Percentiles rank a stretch among this genome's conserved stretches.
Conservation (phyloP, 1,140 invertebrate species). For the Listronotus oregonensis region DNA sequence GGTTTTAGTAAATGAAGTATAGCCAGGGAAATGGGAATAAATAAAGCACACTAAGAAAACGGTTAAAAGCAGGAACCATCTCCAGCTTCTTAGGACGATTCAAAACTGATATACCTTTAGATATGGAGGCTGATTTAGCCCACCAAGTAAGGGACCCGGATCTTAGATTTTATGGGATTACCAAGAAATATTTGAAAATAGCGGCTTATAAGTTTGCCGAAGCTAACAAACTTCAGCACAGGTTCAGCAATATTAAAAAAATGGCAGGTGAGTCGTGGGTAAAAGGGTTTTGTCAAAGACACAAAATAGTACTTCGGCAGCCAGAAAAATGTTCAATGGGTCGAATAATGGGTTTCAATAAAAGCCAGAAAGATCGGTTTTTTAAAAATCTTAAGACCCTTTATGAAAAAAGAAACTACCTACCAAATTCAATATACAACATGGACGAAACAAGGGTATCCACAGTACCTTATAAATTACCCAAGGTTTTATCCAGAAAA, state of each 20-base stretch:
- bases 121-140: too few species aligned
- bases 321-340: constrained; percentile 52
- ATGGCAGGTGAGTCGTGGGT: constrained; percentile 54
- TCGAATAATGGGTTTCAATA: constrained; percentile 55
- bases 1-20: too few species aligned
- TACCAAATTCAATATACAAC: constrained; percentile 53
- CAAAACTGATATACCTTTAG: too few species aligned
- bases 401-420: constrained; percentile 46
- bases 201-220: too few species aligned
- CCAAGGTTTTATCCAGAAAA: constrained; percentile 54
- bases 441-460: constrained; percentile 57
- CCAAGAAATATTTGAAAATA: too few species aligned
- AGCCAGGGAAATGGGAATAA: too few species aligned
- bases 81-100: too few species aligned
- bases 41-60: too few species aligned
- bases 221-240: too few species aligned
- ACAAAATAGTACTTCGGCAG: constrained; percentile 45
- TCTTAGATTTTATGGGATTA: too few species aligned
- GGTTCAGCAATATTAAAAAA: constrained; percentile 1
- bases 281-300: constrained; percentile 47
- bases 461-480: constrained; percentile 55
- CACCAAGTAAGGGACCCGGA: too few species aligned
- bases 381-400: constrained; percentile 45
- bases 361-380: constrained; percentile 49
- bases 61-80: too few species aligned